phyloP scores from a whole-genome alignment of 2,888 invertebrate genomes.

The Scaptomyza polygonia region DNA sequence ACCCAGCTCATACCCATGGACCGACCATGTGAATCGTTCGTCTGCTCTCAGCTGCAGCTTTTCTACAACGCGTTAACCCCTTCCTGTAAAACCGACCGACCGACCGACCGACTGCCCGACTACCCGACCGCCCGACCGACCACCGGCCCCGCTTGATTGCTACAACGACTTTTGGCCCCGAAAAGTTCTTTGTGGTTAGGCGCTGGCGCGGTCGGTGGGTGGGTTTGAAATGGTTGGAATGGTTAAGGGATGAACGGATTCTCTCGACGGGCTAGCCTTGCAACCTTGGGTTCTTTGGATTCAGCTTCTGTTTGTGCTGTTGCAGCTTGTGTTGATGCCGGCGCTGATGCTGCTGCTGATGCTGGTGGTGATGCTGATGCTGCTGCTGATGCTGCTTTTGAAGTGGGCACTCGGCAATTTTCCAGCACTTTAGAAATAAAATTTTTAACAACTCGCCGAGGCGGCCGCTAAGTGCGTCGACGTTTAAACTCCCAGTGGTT shows the following conservation, averaged over 20 bases:
- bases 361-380: slow-evolving; percentile 13
- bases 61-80: not conserved
- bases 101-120: no score
- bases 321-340: not conserved
- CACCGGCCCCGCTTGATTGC: slow-evolving; percentile 61
- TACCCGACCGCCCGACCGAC: not conserved
- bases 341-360: slow-evolving; percentile 10
- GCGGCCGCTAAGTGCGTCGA: slow-evolving; percentile 77
- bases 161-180: slow-evolving; percentile 70
- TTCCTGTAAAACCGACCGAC: not conserved
- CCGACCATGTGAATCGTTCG: slow-evolving; percentile 22
- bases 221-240: not conserved
- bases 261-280: slow-evolving; percentile 48
- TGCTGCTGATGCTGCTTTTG: slow-evolving; percentile 45
- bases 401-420: slow-evolving; percentile 73
- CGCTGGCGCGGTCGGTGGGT: slow-evolving; percentile 28
- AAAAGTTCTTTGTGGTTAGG: slow-evolving; percentile 75
- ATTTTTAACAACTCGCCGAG: slow-evolving; percentile 72
- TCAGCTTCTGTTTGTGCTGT: not conserved
- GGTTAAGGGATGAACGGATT: slow-evolving; percentile 47
- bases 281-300: slow-evolving; percentile 7
- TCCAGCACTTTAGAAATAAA: slow-evolving; percentile 73
- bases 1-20: slow-evolving; percentile 22
- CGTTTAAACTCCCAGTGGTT: slow-evolving; percentile 67
- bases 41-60: slow-evolving; percentile 7